Evolutionary conservation across 2,888 invertebrate species (phyloP).

Genomic region (Phengaris alcon): DNA sequence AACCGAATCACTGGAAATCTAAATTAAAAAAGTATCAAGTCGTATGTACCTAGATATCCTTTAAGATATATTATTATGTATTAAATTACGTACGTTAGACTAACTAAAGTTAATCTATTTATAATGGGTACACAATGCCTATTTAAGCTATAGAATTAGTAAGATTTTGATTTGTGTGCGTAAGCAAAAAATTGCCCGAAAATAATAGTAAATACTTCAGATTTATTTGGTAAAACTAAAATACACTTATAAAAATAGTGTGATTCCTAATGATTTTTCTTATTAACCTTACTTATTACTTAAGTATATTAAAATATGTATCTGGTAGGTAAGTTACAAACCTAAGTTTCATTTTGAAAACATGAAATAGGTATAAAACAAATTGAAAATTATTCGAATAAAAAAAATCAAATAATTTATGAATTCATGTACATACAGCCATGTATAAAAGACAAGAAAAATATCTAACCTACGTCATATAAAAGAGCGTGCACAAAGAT

Average conservation of each 20-base stretch:
- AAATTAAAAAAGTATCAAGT: no score
- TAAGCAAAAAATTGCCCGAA: slow-evolving; percentile 21
- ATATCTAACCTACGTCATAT: neutral
- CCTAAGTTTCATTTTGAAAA: neutral
- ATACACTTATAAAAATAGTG: slow-evolving; percentile 24
- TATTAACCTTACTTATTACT: neutral
- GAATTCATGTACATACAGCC: neutral
- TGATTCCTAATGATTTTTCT: slow-evolving; percentile 1
- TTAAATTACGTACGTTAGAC: neutral
- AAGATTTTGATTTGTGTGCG: slow-evolving; percentile 22
- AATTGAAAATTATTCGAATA: neutral
- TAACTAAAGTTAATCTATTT: neutral
- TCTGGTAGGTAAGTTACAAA: neutral
- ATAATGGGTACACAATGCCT: slow-evolving; percentile 33
- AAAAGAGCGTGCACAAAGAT: neutral
- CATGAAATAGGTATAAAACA: neutral
- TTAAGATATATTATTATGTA: no score
- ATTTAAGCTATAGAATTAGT: neutral
- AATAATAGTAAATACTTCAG: slow-evolving; percentile 22
- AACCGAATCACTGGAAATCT: no score
- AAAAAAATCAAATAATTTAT: neutral
- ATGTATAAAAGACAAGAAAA: neutral
- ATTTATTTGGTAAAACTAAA: slow-evolving; percentile 22
- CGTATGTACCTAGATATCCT: no score
- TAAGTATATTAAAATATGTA: neutral